Conservation (phyloP, 2,888 invertebrate genomes). For the Epicampocera succincta region DNA sequence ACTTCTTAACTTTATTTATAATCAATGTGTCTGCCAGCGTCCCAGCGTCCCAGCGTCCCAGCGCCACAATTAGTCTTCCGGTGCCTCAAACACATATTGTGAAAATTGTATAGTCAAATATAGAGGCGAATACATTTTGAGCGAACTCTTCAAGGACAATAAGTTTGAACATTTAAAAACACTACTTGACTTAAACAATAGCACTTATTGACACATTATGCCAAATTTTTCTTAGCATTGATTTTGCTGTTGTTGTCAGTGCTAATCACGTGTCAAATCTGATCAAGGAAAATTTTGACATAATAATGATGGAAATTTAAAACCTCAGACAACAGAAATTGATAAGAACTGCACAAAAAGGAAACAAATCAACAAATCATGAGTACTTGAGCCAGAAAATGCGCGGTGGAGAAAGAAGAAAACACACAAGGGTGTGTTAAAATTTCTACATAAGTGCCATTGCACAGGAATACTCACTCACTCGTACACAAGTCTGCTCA, state of each 20-base stretch:
- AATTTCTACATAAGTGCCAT: background rate
- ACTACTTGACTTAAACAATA: slow-evolving; percentile 2
- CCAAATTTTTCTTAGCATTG: slow-evolving; percentile 8
- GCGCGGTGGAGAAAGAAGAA: background rate
- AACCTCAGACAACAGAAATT: slow-evolving; percentile 72
- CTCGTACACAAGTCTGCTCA: background rate
- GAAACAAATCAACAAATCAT: background rate
- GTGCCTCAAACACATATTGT: no score
- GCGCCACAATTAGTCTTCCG: no score
- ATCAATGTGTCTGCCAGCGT: no score
- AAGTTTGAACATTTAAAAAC: background rate
- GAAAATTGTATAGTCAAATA: background rate
- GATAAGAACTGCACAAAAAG: slow-evolving; percentile 18
- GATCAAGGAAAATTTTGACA: slow-evolving; percentile 70
- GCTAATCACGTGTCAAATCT: slow-evolving; percentile 79
- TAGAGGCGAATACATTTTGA: background rate
- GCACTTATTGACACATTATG: slow-evolving; percentile 57
- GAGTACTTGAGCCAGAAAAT: background rate
- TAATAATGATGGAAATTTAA: slow-evolving; percentile 78
- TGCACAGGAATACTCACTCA: background rate
- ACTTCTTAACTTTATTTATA: no score
- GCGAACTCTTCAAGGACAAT: background rate
- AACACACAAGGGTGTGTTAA: slow-evolving; percentile 51
- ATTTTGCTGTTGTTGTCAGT: slow-evolving; percentile 18
- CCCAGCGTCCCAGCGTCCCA: no score